Conservation (phyloP, 2,113 vertebrate genomes). For the Arizona elegans region DNA sequence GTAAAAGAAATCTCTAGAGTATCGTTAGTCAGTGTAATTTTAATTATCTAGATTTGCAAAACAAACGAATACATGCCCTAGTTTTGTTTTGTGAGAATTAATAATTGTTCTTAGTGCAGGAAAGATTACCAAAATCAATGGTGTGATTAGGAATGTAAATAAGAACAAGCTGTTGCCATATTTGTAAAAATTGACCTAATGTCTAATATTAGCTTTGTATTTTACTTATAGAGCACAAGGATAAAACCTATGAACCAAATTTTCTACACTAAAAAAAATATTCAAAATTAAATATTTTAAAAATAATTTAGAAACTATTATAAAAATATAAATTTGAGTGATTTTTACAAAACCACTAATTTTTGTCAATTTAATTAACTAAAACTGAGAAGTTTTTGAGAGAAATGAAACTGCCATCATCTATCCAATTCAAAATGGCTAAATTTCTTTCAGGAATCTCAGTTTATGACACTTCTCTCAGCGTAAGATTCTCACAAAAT, state of each 20-base stretch:
- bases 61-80: slow-evolving; percentile 8
- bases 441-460: neutral
- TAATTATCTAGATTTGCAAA: slow-evolving; percentile 52
- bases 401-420: neutral
- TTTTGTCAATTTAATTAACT: neutral
- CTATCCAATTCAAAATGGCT: neutral
- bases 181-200: slow-evolving; percentile 46
- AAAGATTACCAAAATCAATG: slow-evolving; percentile 69
- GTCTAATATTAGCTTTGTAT: slow-evolving; percentile 44
- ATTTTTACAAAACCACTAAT: neutral
- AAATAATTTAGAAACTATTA: neutral
- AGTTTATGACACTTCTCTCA: neutral
- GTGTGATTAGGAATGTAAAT: slow-evolving; percentile 68
- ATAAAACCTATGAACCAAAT: slow-evolving; percentile 55
- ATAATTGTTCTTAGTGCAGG: slow-evolving; percentile 55
- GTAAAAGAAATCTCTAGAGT: slow-evolving; percentile 20
- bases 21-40: slow-evolving; percentile 57
- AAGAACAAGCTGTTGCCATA: slow-evolving; percentile 56
- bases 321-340: neutral
- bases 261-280: slow-evolving; percentile 60
- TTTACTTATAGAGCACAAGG: slow-evolving; percentile 44
- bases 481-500: neutral
- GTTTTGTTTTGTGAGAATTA: slow-evolving; percentile 58
- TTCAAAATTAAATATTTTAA: slow-evolving; percentile 38
- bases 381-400: neutral